Base-by-base conservation (phyloP, 2,113 vertebrate species). In the Callospermophilus lateralis region DNA sequence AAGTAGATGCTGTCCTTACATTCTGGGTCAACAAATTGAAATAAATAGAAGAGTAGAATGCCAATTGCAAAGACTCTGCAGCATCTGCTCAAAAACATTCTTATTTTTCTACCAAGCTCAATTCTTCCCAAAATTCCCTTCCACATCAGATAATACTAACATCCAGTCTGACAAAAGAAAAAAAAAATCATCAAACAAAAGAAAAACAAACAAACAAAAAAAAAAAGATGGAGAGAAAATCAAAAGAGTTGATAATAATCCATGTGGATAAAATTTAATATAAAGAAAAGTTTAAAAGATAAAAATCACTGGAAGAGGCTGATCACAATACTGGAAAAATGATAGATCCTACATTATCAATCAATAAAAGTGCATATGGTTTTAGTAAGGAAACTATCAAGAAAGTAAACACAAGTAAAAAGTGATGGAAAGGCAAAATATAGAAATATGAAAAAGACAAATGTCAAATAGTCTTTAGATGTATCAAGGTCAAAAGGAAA, bases 241-340 rank as follows among this genome's bases (percentile, higher is more conserved):
- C 55, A 5, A 53, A 84, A 88, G 15, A 63, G 53, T 90, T 15
- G 76, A 26, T 73, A 67, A 84, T 72, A 80, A 79, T 76, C 20
- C 67, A 78, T 51, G 77, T 58, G 84, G 22, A 58, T 87, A 78
- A 63, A 80, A 70, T 53, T 94, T 84, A 51, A 94, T 90, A 63
- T 70, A 39, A 51, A 72, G 32, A 79, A 94, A 81, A 85, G 13
- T 30, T 89, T 16, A 70, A 89, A 55, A 94, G 24, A 26, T 63
- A n/a, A 76, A 85, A 48, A 83, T 79, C 39, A 74, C 17, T 67
- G 16, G 32, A 70, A 86, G 93, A 39, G 17, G 10, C 15, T 87
- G 76, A 70, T 11, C 3, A 51, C 11, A 68, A 65, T 67, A 28
- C 28, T 51, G 67, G 20, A 42, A 87, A 95, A 84, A 90, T 34